Percentiles rank a stretch among this genome's conserved stretches.
phyloP scores from a whole-genome alignment of 2,113 vertebrate species.

The Emydocephalus ijimae region DNA sequence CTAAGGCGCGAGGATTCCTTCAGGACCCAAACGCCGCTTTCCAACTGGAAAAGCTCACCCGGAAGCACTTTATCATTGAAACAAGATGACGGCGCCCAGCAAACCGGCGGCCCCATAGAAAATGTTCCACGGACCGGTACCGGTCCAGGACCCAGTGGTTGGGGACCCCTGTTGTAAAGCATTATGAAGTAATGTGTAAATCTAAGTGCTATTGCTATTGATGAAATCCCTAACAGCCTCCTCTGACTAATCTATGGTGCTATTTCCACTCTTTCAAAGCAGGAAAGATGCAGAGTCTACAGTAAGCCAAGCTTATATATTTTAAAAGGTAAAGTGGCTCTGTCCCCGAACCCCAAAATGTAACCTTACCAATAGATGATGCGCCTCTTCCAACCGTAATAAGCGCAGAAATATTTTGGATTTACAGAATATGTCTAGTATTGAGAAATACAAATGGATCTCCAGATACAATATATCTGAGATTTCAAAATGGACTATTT shows the following conservation, averaged over 20 bases:
- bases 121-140: too few species aligned
- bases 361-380: neutral
- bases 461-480: neutral
- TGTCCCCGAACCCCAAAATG: neutral
- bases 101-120: too few species aligned
- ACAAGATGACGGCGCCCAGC: too few species aligned
- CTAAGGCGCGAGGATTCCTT: too few species aligned
- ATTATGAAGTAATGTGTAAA: neutral
- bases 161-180: neutral
- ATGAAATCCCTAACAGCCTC: neutral
- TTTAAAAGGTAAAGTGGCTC: neutral
- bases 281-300: neutral
- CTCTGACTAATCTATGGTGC: neutral
- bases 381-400: neutral
- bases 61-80: too few species aligned
- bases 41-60: too few species aligned
- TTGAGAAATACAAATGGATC: neutral
- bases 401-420: neutral
- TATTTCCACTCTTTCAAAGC: neutral
- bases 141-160: too few species aligned
- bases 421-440: neutral
- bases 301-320: neutral
- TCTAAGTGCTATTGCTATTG: neutral
- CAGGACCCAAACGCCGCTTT: too few species aligned
- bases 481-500: neutral